Percentiles rank a stretch among this genome's conserved stretches.
These are phyloP conservation scores for Dromococcyx pavoninus DNA, from an alignment of 2,797 vertebrate genomes.

Conservation along the genomic window DNA sequence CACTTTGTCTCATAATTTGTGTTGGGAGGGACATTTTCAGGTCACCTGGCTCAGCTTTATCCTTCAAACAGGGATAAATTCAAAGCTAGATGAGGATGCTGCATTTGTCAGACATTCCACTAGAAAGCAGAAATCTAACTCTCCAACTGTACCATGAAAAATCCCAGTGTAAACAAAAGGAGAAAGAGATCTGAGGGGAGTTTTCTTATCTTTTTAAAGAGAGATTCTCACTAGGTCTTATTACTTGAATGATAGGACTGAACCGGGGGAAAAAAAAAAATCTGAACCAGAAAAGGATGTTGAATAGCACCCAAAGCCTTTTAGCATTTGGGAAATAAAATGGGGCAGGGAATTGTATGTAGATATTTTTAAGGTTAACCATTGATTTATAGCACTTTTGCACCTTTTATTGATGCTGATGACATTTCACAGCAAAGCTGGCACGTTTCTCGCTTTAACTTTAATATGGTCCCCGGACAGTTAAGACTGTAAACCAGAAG, in stretches of 20 bases:
- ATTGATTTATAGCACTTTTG: background rate
- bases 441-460: background rate
- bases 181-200: background rate
- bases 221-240: background rate
- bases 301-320: background rate
- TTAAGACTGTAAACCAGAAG: conserved; percentile 35
- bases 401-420: background rate
- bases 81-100: background rate
- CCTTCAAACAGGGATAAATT: background rate
- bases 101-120: background rate
- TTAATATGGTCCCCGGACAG: background rate
- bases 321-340: background rate
- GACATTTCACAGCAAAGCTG: background rate
- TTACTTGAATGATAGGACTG: background rate
- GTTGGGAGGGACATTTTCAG: background rate
- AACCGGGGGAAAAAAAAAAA: background rate
- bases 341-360: background rate
- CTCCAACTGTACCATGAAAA: background rate
- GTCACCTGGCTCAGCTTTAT: background rate
- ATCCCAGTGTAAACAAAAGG: background rate
- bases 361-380: background rate
- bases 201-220: background rate
- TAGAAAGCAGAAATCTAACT: background rate
- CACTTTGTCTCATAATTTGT: background rate
- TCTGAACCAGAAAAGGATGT: background rate